These are phyloP conservation scores for Bergia sp. DNA, from an alignment of 92 coral and sea anemone genomes.

Conservation along the genomic window DNA sequence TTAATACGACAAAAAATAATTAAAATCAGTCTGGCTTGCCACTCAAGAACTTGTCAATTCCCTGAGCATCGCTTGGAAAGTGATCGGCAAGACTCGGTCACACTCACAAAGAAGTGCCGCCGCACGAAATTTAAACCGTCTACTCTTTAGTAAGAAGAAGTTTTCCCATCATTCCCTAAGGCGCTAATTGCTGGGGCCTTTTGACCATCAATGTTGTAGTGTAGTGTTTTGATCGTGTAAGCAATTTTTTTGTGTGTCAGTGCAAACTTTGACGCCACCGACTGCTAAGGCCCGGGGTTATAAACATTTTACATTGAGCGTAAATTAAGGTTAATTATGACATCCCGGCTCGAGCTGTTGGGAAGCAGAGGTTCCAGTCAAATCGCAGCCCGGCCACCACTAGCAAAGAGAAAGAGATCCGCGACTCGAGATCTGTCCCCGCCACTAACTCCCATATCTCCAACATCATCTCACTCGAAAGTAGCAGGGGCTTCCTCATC, in stretches of 20 bases:
- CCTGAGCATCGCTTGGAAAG: conserved; percentile 92
- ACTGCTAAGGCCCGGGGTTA: conserved; percentile 96
- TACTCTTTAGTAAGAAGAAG: conserved; percentile 63
- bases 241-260: conserved; percentile 66
- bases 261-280: conserved; percentile 86
- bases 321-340: conserved; percentile 96
- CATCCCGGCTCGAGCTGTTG: conserved; percentile 93
- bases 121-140: conserved; percentile 89
- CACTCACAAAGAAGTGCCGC: conserved; percentile 83
- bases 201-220: conserved; percentile 74
- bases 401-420: conserved; percentile 74
- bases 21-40: conserved; percentile 97
- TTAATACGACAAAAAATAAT: conserved; percentile 99
- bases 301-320: conserved; percentile 96
- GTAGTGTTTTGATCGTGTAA: conserved; percentile 79
- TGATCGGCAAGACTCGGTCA: conserved; percentile 84
- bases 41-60: conserved; percentile 98
- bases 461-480: conserved; percentile 89
- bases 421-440: conserved; percentile 96
- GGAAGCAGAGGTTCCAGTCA: conserved; percentile 78
- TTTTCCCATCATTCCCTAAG: conserved; percentile 86
- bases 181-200: conserved; percentile 81
- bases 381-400: conserved; percentile 65
- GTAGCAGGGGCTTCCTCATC: conserved; percentile 86
- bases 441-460: conserved; percentile 99